phyloP scores from a whole-genome alignment of 2,888 invertebrate genomes.

The Pteria penguin region DNA sequence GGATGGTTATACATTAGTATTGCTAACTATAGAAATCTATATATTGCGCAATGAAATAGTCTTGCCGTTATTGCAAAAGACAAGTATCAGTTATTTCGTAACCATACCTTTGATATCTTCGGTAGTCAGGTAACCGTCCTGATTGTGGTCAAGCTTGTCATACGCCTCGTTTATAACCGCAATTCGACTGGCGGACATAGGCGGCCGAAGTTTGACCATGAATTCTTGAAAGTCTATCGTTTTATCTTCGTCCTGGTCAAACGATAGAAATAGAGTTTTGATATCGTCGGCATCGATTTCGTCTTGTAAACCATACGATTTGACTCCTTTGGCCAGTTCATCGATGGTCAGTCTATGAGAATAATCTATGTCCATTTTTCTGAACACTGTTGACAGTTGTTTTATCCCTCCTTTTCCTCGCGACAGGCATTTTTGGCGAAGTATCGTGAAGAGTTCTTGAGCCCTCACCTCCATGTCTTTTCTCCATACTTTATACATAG shows the following conservation, averaged over 20 bases:
- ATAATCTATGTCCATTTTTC: conserved; percentile 72
- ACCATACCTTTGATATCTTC: conserved; percentile 75
- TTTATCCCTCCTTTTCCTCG: conserved; percentile 68
- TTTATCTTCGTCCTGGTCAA: conserved; percentile 70
- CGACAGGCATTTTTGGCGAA: conserved; percentile 60
- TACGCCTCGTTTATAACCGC: conserved; percentile 73
- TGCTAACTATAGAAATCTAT: too few species aligned
- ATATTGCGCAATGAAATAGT: too few species aligned
- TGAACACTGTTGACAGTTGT: conserved; percentile 68
- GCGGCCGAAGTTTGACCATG: conserved; percentile 66
- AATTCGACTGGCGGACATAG: conserved; percentile 62
- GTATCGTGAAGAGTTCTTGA: conserved; percentile 50
- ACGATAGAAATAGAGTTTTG: conserved; percentile 61
- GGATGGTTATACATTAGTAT: too few species aligned
- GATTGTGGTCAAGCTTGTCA: conserved; percentile 71
- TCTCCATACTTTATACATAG: conserved; percentile 35
- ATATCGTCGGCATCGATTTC: conserved; percentile 60
- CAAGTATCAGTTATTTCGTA: not conserved
- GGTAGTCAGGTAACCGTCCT: conserved; percentile 67
- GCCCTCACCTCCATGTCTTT: conserved; percentile 39
- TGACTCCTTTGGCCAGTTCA: conserved; percentile 69
- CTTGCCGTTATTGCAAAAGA: too few species aligned
- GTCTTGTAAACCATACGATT: conserved; percentile 53
- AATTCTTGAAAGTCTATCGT: conserved; percentile 75
- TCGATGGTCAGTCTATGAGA: conserved; percentile 68